phyloP scores from a whole-genome alignment of 2,888 invertebrate genomes.

The Lithophane socia region DNA sequence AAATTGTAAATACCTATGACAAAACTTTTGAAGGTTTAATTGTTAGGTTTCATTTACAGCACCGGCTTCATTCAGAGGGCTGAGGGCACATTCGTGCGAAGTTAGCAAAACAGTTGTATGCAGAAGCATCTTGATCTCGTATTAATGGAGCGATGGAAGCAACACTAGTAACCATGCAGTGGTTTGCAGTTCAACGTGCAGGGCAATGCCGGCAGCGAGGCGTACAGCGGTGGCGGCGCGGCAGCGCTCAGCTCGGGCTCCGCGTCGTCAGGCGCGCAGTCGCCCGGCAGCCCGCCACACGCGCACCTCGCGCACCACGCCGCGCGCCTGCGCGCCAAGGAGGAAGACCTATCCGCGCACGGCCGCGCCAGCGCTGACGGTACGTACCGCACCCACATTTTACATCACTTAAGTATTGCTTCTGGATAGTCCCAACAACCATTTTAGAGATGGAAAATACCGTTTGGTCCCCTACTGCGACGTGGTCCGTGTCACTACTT shows the following conservation, averaged over 20 bases:
- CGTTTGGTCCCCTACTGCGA: too few relatives aligned
- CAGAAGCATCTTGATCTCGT: neutral
- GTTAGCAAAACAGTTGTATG: neutral
- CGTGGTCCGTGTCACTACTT: neutral
- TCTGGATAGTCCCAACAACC: neutral
- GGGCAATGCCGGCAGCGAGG: constrained; percentile 73
- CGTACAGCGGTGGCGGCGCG: constrained; percentile 72
- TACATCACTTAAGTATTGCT: neutral
- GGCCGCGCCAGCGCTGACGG: constrained; percentile 91
- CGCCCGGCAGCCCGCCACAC: constrained; percentile 83
- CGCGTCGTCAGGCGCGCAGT: constrained; percentile 86
- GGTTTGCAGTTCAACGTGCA: constrained; percentile 86
- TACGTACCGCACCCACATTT: constrained; percentile 58
- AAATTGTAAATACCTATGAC: neutral
- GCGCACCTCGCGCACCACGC: constrained; percentile 71
- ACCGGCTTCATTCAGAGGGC: too few relatives aligned
- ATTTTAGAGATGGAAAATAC: too few relatives aligned
- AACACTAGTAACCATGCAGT: constrained; percentile 26
- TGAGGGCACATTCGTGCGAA: neutral
- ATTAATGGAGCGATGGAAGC: neutral
- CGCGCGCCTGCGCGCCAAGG: constrained; percentile 90
- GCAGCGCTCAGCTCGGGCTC: constrained; percentile 84
- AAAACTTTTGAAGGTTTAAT: neutral
- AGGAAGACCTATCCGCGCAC: constrained; percentile 91
- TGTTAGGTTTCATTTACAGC: neutral